Conservation (phyloP, 2,888 invertebrate genomes). For the Zygogramma bicolorata region DNA sequence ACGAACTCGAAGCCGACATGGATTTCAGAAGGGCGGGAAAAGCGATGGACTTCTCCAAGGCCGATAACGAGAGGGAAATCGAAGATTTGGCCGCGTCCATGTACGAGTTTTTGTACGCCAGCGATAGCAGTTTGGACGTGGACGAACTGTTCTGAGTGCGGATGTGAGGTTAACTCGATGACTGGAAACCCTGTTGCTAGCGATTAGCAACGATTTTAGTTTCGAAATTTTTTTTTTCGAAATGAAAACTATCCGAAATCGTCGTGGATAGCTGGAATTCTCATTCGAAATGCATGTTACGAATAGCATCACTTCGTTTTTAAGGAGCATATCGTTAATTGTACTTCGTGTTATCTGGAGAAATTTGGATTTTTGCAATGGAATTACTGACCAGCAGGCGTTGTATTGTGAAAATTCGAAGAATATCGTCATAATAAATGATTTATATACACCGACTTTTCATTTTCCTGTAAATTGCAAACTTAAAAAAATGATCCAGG, state of each 20-base stretch:
- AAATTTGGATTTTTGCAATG: slow-evolving; percentile 63
- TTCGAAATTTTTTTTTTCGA: too few relatives aligned
- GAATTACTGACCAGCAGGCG: slow-evolving; percentile 40
- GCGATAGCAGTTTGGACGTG: slow-evolving; percentile 70
- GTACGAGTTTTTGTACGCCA: slow-evolving; percentile 75
- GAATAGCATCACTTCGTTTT: slow-evolving; percentile 11
- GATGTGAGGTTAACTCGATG: too few relatives aligned
- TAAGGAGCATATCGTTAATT: slow-evolving; percentile 1
- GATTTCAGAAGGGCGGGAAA: slow-evolving; percentile 70
- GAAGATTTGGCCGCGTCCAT: slow-evolving; percentile 73
- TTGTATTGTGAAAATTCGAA: slow-evolving; percentile 64
- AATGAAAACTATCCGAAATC: neutral
- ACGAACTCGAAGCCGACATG: slow-evolving; percentile 68
- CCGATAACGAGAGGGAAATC: slow-evolving; percentile 65
- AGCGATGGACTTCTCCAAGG: slow-evolving; percentile 66
- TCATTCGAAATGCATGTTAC: neutral
- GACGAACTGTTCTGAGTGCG: slow-evolving; percentile 64
- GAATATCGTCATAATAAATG: neutral
- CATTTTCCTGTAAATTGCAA: neutral
- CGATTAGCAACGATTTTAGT: neutral
- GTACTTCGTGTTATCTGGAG: too few relatives aligned
- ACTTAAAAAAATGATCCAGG: too few relatives aligned
- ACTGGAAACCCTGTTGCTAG: too few relatives aligned
- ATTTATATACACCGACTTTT: neutral
- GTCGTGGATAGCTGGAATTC: too few relatives aligned